These are phyloP conservation scores for Lepidotrigona ventralis DNA, from an alignment of 1,140 invertebrate genomes.

Conservation along the genomic window DNA sequence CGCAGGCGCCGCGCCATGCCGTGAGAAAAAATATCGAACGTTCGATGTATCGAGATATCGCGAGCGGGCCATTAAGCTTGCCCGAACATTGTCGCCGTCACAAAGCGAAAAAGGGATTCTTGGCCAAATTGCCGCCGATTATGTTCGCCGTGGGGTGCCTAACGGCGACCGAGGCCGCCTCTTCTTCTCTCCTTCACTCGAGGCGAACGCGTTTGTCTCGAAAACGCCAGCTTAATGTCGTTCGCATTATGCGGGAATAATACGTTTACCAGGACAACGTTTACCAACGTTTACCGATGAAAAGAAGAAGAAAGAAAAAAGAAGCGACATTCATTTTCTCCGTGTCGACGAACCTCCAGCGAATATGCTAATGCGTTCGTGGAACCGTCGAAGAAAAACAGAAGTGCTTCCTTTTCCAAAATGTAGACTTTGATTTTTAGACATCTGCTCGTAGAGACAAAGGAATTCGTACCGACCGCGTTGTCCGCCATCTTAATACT, in stretches of 20 bases:
- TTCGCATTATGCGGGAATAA: conserved; percentile 15
- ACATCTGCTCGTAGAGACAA: too few species aligned
- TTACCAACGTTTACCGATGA: too few species aligned
- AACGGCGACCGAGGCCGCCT: background rate
- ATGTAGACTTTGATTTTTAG: background rate
- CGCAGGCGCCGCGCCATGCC: background rate
- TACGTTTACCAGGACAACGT: background rate
- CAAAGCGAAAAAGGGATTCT: conserved; percentile 15
- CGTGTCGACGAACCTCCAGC: too few species aligned
- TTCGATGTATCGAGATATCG: conserved; percentile 15
- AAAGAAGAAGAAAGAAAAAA: background rate
- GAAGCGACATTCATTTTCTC: background rate
- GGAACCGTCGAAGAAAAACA: background rate
- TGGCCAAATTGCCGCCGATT: conserved; percentile 26
- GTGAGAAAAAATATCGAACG: conserved; percentile 54
- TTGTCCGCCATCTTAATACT: too few species aligned
- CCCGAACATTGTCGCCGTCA: conserved; percentile 9
- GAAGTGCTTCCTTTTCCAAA: background rate
- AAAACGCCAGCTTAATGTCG: conserved; percentile 27
- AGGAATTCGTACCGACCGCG: too few species aligned
- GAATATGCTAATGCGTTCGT: conserved; percentile 30
- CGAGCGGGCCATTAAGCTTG: conserved; percentile 44
- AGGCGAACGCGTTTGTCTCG: conserved; percentile 9
- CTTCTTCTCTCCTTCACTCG: too few species aligned
- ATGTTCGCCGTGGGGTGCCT: conserved; percentile 8